phyloP scores from a whole-genome alignment of 1,140 invertebrate genomes.

The Drosophila nikananu region DNA sequence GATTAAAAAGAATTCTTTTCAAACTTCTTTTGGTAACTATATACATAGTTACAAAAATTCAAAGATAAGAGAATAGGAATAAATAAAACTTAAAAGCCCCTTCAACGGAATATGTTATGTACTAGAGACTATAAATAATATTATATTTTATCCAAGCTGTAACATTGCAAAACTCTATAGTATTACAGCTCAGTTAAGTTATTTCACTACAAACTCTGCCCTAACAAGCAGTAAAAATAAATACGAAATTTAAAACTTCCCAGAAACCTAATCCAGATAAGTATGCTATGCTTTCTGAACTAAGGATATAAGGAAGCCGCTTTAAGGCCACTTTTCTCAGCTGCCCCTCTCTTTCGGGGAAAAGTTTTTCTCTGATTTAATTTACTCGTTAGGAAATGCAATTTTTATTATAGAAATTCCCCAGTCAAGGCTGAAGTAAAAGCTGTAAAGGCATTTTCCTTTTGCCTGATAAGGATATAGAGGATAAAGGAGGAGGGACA shows the following conservation, averaged over 20 bases:
- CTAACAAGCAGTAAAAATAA: background rate
- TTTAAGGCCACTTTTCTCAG: slow-evolving; percentile 57
- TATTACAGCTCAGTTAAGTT: too few species aligned
- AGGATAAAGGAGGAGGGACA: background rate
- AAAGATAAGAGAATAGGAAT: too few species aligned
- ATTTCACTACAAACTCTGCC: background rate
- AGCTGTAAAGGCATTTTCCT: slow-evolving; percentile 36
- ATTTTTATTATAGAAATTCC: slow-evolving; percentile 64
- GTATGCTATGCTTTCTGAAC: background rate
- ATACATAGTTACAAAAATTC: too few species aligned
- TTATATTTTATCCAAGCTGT: background rate
- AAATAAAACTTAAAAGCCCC: too few species aligned
- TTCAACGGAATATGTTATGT: background rate
- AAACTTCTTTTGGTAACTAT: background rate
- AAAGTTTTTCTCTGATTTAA: slow-evolving; percentile 55
- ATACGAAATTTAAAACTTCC: background rate
- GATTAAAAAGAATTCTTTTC: background rate
- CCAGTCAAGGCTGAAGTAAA: slow-evolving; percentile 1
- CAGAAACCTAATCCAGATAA: background rate
- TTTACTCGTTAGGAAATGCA: slow-evolving; percentile 72
- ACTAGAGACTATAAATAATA: background rate
- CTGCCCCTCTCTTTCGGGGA: background rate
- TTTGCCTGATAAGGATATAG: background rate
- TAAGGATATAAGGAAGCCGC: slow-evolving; percentile 9
- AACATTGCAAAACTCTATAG: too few species aligned